A percentile compares a stretch with the other conserved stretches of the same genome.
Conservation (phyloP, 2,888 invertebrate genomes). For the Leucophenga montana region DNA sequence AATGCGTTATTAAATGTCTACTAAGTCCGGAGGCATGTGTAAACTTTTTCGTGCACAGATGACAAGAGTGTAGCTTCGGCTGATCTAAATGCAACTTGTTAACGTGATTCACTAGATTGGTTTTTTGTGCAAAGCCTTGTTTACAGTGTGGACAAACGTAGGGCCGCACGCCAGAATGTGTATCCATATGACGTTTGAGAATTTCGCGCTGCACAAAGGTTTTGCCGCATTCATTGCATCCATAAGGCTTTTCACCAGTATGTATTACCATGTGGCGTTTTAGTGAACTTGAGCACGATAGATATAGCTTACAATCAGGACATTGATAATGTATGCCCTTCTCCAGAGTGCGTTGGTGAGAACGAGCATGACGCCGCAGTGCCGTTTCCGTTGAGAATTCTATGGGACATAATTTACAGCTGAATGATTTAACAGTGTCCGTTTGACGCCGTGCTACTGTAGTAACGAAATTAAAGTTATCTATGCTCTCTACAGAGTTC, state of each 20-base stretch:
- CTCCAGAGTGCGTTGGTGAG: constrained; percentile 76
- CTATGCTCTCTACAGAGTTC: neutral
- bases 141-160: constrained; percentile 79
- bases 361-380: constrained; percentile 77
- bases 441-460: constrained; percentile 43
- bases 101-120: constrained; percentile 79
- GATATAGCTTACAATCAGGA: constrained; percentile 78
- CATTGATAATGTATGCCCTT: constrained; percentile 75
- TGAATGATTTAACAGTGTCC: constrained; percentile 75
- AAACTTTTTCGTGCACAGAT: constrained; percentile 77
- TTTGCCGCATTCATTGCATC: constrained; percentile 76
- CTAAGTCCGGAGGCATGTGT: constrained; percentile 79
- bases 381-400: constrained; percentile 78
- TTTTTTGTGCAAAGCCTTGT: constrained; percentile 83
- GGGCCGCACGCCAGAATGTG: constrained; percentile 78
- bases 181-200: constrained; percentile 77
- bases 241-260: constrained; percentile 75
- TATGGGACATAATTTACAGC: constrained; percentile 78
- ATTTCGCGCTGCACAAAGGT: constrained; percentile 84
- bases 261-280: constrained; percentile 81
- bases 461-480: neutral
- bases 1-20: constrained; percentile 79
- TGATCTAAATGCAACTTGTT: constrained; percentile 76
- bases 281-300: constrained; percentile 79
- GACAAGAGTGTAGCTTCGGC: constrained; percentile 79